Evolutionary conservation across 2,797 vertebrate species (phyloP), one percentile per base, ranked within the genome.

Genomic region (Arnoldichthys spilopterus): DNA sequence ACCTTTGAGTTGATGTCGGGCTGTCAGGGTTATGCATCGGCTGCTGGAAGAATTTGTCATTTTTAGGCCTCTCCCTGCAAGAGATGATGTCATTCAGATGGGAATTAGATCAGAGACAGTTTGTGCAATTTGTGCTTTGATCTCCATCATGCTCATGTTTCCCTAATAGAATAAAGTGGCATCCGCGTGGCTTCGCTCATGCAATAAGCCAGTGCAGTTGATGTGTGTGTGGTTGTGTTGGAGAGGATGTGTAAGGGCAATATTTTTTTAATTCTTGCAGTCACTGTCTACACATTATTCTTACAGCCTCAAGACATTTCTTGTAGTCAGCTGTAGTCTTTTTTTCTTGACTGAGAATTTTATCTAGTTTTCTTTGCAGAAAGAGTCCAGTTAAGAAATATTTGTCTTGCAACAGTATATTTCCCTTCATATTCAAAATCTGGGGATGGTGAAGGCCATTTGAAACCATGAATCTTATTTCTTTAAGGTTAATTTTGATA

Each of bases 21-120:
- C 0, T 13, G 54, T 59, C 16, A 13, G 2, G 56, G 13, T 30
- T 1, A 16, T 4, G 4, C 22, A 24, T 56, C 53, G 24, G 53
- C 53, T 24, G 12, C 2, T 28, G 7, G 18, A 1, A n/a, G 2
- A n/a, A 32, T 70, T 51, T 4, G 28, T 11, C 16, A 4, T 1
- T 45, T 67, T 47, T 1, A 73, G 54, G 11, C 15, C 3, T 51
- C 28, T 4, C 34, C 26, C 56, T 59, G 30, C 7, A 32, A 37
- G 16, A 20, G 20, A 43, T 80, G 54, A 68, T 54, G 73, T 79
- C 43, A 76, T 16, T 24, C 20, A 15, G 24, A 32, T 4, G 40
- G 43, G 45, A 71, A 82, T 63, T 62, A 81, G 74, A 81, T 76
- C 51, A 61, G n/a, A 2, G 26, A 12, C n/a, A n/a, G 72, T 73